A percentile compares a stretch with the other conserved stretches of the same genome.
Conservation (phyloP, 2,113 vertebrate species). For the Tenebrosternarchus preto region DNA sequence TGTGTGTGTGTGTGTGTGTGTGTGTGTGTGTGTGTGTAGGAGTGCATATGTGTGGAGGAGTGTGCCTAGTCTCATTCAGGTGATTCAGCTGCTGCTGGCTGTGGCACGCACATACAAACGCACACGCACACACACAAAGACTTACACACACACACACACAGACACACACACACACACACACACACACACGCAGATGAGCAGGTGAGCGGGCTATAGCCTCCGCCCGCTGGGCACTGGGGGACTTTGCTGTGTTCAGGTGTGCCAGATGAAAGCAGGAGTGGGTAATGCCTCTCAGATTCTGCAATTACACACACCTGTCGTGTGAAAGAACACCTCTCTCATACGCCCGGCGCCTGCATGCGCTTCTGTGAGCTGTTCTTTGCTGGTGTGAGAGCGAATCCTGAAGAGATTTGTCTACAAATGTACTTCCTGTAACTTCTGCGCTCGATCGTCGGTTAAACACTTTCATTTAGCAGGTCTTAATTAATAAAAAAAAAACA, state of each 20-base stretch:
- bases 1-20: constrained; percentile 4
- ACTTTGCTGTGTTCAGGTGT: constrained; percentile 48
- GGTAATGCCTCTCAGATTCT: constrained; percentile 69
- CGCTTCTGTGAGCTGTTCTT: background rate
- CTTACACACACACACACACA: constrained; percentile 16
- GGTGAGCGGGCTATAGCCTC: constrained; percentile 20
- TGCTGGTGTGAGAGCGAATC: too few species aligned
- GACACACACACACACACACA: background rate
- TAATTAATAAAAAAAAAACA: background rate
- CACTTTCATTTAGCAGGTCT: too few species aligned
- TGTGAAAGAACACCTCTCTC: constrained; percentile 37
- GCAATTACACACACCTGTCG: constrained; percentile 55
- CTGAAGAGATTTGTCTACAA: too few species aligned
- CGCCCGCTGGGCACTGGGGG: constrained; percentile 50
- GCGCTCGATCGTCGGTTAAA: too few species aligned
- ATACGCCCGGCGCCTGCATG: background rate
- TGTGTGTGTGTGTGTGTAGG: constrained; percentile 15
- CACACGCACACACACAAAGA: constrained; percentile 4
- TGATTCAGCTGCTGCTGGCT: background rate
- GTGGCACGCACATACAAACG: background rate
- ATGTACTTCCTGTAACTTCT: too few species aligned
- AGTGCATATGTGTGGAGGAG: background rate
- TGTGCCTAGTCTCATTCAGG: background rate
- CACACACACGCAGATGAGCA: constrained; percentile 28
- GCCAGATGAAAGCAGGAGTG: constrained; percentile 48